Evolutionary conservation across 1,140 invertebrate genomes (phyloP).

Genomic region (Diachasma alloeum): DNA sequence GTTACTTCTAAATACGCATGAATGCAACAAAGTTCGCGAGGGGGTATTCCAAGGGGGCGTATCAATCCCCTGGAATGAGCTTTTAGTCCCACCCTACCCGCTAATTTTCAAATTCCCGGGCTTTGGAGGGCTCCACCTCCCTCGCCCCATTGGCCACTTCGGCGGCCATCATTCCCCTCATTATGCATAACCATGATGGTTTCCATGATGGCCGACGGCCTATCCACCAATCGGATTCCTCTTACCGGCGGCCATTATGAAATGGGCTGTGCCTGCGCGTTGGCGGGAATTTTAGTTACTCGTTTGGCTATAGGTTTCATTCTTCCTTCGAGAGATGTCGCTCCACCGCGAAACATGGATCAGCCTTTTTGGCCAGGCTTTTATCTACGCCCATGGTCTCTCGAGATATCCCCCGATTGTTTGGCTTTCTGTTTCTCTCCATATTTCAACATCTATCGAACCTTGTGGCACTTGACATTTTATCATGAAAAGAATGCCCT

Average conservation of each 20-base stretch:
- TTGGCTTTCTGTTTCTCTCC: too few species aligned
- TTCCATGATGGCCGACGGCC: conserved; percentile 59
- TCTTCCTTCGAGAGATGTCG: conserved; percentile 49
- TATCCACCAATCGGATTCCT: conserved; percentile 50
- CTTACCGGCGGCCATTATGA: conserved; percentile 50
- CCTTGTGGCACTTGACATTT: too few species aligned
- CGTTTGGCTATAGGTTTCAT: conserved; percentile 39
- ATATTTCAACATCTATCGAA: too few species aligned
- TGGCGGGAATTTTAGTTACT: conserved; percentile 38
- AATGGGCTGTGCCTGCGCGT: conserved; percentile 47
- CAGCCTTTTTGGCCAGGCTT: too few species aligned
- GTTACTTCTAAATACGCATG: too few species aligned
- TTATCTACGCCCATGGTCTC: too few species aligned
- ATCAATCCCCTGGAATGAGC: neutral
- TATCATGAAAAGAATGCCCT: too few species aligned
- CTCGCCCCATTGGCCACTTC: conserved; percentile 50
- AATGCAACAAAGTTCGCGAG: neutral
- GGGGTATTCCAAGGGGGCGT: conserved; percentile 12
- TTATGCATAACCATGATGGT: conserved; percentile 55
- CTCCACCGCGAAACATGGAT: conserved; percentile 27
- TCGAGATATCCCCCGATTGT: too few species aligned
- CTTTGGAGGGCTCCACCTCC: conserved; percentile 40
- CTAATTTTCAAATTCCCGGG: conserved; percentile 44
- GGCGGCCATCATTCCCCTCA: conserved; percentile 59
- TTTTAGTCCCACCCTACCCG: conserved; percentile 30